A percentile compares a stretch with the other conserved stretches of the same genome.
Conservation (phyloP, 2,888 invertebrate genomes). For the Megalurothrips usitatus region DNA sequence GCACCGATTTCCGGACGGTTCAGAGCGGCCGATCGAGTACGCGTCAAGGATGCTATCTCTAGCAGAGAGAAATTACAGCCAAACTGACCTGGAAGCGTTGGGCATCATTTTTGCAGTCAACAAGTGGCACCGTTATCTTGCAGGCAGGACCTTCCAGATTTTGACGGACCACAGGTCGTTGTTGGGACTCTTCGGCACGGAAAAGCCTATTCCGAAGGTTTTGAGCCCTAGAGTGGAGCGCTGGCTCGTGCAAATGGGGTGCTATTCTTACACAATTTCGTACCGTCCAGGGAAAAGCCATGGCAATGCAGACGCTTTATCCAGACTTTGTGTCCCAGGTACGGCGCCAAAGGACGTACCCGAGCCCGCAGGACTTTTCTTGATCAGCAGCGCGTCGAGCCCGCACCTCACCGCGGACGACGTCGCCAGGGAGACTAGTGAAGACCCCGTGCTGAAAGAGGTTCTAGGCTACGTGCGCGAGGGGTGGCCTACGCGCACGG, state of each 20-base stretch:
- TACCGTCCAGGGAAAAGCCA: background rate
- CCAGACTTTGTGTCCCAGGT: background rate
- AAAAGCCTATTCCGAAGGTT: conserved; percentile 34
- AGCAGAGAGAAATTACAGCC: background rate
- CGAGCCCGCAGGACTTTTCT: background rate
- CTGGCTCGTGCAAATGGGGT: conserved; percentile 33
- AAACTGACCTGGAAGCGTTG: conserved; percentile 32
- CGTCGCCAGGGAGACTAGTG: background rate
- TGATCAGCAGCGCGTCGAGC: background rate
- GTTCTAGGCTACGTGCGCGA: background rate
- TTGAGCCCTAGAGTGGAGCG: conserved; percentile 29
- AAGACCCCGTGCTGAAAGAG: background rate
- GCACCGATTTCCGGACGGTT: background rate
- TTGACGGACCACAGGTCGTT: conserved; percentile 32
- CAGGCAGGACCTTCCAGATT: background rate
- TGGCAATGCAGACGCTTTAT: background rate
- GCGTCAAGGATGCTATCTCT: background rate
- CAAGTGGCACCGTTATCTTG: background rate
- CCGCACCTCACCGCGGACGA: background rate
- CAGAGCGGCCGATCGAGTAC: background rate
- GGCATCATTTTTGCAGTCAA: conserved; percentile 33
- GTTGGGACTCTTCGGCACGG: conserved; percentile 32
- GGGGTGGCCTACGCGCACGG: background rate
- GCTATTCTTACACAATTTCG: conserved; percentile 33
- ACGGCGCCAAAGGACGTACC: background rate